Evolutionary conservation across 2,888 invertebrate genomes (phyloP), one percentile per base, ranked within the genome.

Genomic region (Sericinus montela): DNA sequence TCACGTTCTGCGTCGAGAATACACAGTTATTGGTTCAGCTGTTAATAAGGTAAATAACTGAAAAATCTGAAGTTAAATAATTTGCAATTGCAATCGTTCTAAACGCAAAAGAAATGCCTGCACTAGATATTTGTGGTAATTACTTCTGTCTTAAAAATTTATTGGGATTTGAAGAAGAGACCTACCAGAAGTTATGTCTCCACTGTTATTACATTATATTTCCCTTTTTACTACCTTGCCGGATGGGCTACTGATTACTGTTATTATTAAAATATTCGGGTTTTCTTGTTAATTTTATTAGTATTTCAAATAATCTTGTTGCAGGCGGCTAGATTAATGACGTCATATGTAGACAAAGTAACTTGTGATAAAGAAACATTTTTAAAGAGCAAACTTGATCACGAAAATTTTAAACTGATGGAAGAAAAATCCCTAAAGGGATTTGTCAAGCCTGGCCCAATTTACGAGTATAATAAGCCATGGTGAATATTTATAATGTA

Each of bases 1-100:
- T 0, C 94, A 94, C 63, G 83, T 90, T 15, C 75, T 93, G 36
- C 79, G 94, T 25, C 89, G 93, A 59, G 94, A 94, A 70, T 94
- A 94, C 60, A 94, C 94, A 0, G 93, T 93, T 0, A 94, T 94
- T 40, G 93, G 94, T 34, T 81, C 91, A 50, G 89, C 91, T 7
- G 94, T 94, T 0, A 94, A 94, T 65, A 93, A 93, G 83, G 83
- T 78, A 58, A 16, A 1, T 8, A 5, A 25, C 8, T 25, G 8
- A 25, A 19, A 19, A 19, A 19, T 19, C 5, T 3, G 5, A 19
- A 19, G 19, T 19, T n/a, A n/a, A 19, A 19, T 19, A 19, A 19
- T 19, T 19, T 19, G 19, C 3, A 19, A 19, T n/a, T n/a, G n/a
- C 19, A 19, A 3, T 19, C 3, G 19, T 19, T 19, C 19, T 19